Evolutionary conservation across 2,797 vertebrate species (phyloP).

Genomic region (Myoxocephalus aenaeus): DNA sequence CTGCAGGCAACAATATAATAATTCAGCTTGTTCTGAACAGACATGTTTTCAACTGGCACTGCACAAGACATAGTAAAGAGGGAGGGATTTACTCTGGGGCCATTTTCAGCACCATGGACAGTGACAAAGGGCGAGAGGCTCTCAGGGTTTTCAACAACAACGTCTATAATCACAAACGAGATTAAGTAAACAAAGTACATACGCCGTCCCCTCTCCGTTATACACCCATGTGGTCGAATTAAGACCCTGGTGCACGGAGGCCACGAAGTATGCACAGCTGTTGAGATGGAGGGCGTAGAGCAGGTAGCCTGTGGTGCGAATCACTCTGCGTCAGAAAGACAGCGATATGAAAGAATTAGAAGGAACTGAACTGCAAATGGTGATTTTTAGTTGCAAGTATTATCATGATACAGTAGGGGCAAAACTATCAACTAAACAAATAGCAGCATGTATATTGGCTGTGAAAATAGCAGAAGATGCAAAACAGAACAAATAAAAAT

Average conservation of each 20-base stretch:
- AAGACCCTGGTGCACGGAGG: constrained; percentile 88
- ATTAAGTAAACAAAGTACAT: constrained; percentile 52
- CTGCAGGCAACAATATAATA: background rate
- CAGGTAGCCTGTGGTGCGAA: constrained; percentile 92
- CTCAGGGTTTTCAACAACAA: too few species aligned
- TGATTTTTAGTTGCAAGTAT: background rate
- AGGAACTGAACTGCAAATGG: background rate
- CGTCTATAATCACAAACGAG: background rate
- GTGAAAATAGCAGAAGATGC: background rate
- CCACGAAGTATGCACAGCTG: constrained; percentile 88
- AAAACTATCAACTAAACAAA: background rate
- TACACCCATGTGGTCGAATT: constrained; percentile 90
- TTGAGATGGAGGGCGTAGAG: constrained; percentile 91
- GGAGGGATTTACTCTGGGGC: background rate
- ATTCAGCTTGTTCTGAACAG: background rate
- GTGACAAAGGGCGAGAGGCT: background rate
- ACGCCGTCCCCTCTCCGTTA: constrained; percentile 89
- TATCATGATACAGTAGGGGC: background rate
- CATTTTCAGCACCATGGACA: background rate
- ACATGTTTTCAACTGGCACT: background rate
- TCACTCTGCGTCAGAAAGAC: constrained; percentile 82
- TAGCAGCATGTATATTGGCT: background rate
- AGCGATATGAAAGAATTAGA: background rate
- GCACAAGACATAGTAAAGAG: background rate
- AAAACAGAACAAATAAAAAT: background rate